Conservation (phyloP, 2,888 invertebrate species). For the Thymelicus sylvestris region DNA sequence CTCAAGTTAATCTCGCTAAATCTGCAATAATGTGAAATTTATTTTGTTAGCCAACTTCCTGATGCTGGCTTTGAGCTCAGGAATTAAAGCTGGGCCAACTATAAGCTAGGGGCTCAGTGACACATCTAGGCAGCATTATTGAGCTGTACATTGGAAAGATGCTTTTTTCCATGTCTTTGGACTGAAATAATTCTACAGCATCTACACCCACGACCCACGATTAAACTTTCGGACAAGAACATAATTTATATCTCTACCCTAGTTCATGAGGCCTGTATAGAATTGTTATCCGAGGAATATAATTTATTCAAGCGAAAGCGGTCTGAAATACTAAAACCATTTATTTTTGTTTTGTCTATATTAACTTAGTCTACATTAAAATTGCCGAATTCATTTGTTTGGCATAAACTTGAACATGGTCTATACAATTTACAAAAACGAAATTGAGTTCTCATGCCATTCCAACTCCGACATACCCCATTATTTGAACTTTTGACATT, state of each 20-base stretch:
- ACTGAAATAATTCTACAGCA: too few species aligned
- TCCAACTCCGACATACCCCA: not conserved
- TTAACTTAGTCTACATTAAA: not conserved
- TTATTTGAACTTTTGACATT: conserved; percentile 20
- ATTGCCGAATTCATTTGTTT: not conserved
- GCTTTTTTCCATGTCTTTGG: not conserved
- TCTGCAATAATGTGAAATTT: conserved; percentile 39
- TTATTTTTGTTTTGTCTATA: not conserved
- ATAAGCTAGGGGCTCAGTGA: conserved; percentile 18
- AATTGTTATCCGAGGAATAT: too few species aligned
- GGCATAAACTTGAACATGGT: not conserved
- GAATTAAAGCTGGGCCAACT: conserved; percentile 31
- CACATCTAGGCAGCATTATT: conserved; percentile 5
- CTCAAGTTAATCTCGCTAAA: conserved; percentile 37
- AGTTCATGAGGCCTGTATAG: too few species aligned
- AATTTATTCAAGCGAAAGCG: too few species aligned
- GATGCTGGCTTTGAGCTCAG: conserved; percentile 22
- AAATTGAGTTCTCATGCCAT: not conserved
- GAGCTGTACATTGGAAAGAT: not conserved
- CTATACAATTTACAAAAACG: not conserved
- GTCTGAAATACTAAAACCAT: too few species aligned
- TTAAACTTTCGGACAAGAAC: too few species aligned
- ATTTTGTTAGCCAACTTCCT: conserved; percentile 34
- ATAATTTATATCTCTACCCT: too few species aligned
- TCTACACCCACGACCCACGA: too few species aligned